A percentile compares a stretch with the other conserved stretches of the same genome.
phyloP scores from a whole-genome alignment of 64 coral and sea anemone species.

The Anthopleura sola region DNA sequence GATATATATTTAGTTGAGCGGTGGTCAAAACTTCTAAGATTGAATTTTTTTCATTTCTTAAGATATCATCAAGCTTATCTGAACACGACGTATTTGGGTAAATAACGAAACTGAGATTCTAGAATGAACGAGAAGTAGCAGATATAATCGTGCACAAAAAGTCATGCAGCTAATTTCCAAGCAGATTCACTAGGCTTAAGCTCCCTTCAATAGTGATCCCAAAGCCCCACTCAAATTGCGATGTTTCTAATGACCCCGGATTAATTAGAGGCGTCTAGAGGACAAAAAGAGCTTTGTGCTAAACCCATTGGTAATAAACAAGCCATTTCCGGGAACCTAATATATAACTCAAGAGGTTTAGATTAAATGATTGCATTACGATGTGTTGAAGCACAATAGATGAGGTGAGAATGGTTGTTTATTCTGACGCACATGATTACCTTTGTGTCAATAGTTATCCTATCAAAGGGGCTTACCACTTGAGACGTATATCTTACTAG shows the following conservation, averaged over 20 bases:
- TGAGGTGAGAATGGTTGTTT: conserved; percentile 17
- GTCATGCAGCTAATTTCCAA: neutral
- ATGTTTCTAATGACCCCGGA: conserved; percentile 1
- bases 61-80: neutral
- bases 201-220: neutral
- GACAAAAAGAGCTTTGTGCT: conserved; percentile 15
- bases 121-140: neutral
- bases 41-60: neutral
- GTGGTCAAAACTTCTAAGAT: neutral
- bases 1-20: neutral
- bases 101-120: neutral
- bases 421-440: conserved; percentile 11
- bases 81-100: neutral
- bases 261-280: conserved; percentile 1
- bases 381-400: conserved; percentile 6
- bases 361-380: conserved; percentile 18
- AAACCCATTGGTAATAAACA: conserved; percentile 18
- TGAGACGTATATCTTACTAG: conserved; percentile 10
- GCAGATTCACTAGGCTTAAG: conserved; percentile 4
- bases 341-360: conserved; percentile 17
- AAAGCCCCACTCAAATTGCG: conserved; percentile 13
- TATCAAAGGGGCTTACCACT: neutral
- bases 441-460: conserved; percentile 6
- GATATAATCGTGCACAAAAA: neutral
- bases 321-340: conserved; percentile 25